phyloP scores from a whole-genome alignment of 1,140 invertebrate species.

The Cotesia chilonis region DNA sequence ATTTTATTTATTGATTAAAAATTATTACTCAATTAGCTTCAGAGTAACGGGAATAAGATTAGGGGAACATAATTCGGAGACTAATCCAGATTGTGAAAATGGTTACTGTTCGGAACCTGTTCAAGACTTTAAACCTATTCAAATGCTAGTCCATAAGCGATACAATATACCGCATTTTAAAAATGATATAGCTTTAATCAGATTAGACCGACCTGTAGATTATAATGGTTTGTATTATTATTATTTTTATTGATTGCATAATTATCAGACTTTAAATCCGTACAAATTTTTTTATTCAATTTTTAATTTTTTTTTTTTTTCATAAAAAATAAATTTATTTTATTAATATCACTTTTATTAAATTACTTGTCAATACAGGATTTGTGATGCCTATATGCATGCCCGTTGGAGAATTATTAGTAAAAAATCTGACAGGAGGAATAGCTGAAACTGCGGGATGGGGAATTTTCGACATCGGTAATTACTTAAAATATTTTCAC shows the following conservation, averaged over 20 bases:
- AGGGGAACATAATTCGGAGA: conserved; percentile 68
- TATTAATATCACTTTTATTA: background rate
- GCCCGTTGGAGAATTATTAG: conserved; percentile 52
- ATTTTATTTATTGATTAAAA: conserved; percentile 25
- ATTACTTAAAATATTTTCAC: background rate
- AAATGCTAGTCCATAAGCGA: conserved; percentile 64
- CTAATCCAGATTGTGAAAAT: conserved; percentile 68
- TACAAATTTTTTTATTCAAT: too few species aligned
- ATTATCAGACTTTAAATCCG: background rate
- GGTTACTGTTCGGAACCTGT: conserved; percentile 67
- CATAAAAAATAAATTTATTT: too few species aligned
- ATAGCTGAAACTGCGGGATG: conserved; percentile 68
- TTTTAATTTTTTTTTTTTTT: background rate
- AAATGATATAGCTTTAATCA: conserved; percentile 75
- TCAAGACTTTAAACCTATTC: conserved; percentile 66
- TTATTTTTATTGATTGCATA: background rate
- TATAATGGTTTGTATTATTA: conserved; percentile 62
- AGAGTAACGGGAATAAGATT: conserved; percentile 68
- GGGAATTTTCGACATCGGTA: conserved; percentile 60
- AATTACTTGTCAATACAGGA: conserved; percentile 42
- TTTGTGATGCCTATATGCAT: conserved; percentile 71
- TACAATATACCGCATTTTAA: conserved; percentile 70
- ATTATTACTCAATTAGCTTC: conserved; percentile 30
- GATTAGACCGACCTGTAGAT: conserved; percentile 63
- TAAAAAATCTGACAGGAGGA: conserved; percentile 55